Evolutionary conservation across 1,140 invertebrate genomes (phyloP).

Genomic region (Drosophila lini): DNA sequence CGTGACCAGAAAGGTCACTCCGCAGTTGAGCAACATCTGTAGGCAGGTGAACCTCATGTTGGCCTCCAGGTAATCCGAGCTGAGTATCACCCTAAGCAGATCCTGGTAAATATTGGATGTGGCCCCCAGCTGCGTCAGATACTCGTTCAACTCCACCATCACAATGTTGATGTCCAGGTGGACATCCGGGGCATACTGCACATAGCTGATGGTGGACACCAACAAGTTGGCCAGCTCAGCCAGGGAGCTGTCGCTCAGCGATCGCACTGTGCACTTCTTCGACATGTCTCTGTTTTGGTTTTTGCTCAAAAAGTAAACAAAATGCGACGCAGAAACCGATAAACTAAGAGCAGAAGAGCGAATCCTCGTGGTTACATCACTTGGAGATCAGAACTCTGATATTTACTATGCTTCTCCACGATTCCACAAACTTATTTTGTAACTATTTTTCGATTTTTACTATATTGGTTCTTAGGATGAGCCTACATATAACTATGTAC

Average conservation of each 20-base stretch:
- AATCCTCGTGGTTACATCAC: conserved; percentile 56
- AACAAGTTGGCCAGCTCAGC: conserved; percentile 77
- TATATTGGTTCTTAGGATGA: not conserved
- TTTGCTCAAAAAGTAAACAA: conserved; percentile 56
- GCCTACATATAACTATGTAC: not conserved
- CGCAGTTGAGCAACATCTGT: conserved; percentile 87
- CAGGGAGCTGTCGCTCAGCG: conserved; percentile 74
- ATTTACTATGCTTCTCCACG: not conserved
- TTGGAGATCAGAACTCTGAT: conserved; percentile 1
- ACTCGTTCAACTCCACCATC: conserved; percentile 86
- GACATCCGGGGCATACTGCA: conserved; percentile 83
- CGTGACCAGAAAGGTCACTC: conserved; percentile 87
- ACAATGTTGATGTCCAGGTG: conserved; percentile 86
- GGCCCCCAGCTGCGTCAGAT: conserved; percentile 86
- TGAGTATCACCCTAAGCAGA: conserved; percentile 87
- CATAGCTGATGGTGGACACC: conserved; percentile 80
- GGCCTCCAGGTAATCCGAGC: conserved; percentile 87
- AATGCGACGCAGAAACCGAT: conserved; percentile 57
- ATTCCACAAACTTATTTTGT: not conserved
- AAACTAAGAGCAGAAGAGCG: conserved; percentile 16
- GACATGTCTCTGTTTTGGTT: conserved; percentile 70
- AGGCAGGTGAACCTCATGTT: conserved; percentile 87
- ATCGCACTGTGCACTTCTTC: conserved; percentile 76
- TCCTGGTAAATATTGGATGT: conserved; percentile 88
- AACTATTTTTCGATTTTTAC: not conserved